Base-by-base conservation (phyloP, 2,797 vertebrate species). In the Allobates femoralis region DNA sequence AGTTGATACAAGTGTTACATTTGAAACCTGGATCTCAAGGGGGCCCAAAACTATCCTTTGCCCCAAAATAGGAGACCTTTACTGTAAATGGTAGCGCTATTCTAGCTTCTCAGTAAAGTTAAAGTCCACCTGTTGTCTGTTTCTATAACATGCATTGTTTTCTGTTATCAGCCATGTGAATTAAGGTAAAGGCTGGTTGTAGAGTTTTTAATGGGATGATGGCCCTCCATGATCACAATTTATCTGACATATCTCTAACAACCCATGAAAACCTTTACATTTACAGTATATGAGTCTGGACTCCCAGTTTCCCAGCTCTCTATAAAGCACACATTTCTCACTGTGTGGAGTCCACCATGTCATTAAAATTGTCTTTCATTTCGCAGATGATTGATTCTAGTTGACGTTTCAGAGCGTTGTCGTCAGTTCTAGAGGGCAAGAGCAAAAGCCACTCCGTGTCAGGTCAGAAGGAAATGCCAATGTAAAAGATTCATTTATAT, bases 361-460 rank as follows among this genome's bases (percentile, higher is more conserved):
- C 71, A 74, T 50, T 74, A 74, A 6, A 26, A 58, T 79, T 21
- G 30, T 60, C 71, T 50, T 46, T 50, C 71, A 18, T 74, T 41
- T 50, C 15, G 12, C 37, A 50, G 41, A 74, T 74, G 71, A 74
- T 74, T 74, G 71, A 74, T 74, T 74, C 71, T 74, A 15, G 41
- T 50, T 50, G 71, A 50, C 71, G 21, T 71, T 14, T 71, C 19
- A 37, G 67, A 23, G 67, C 26, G 23, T 50, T 79, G 62, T 62
- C 23, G 7, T 62, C 23, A 46, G 23, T 37, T 37, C 76, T 60
- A 60, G 77, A 60, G 55, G 77, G 55, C 77, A 60, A 16, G 23
- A 37, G 32, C 30, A 37, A 62, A 60, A 79, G 21, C 55, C 55
- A 58, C 21, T 58, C 16, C 37, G 53, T 58, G 75, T 56, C 51